Percentiles rank a stretch among this genome's conserved stretches.
These are phyloP conservation scores for Callitettix versicolor DNA, from an alignment of 1,140 invertebrate species.

Conservation along the genomic window DNA sequence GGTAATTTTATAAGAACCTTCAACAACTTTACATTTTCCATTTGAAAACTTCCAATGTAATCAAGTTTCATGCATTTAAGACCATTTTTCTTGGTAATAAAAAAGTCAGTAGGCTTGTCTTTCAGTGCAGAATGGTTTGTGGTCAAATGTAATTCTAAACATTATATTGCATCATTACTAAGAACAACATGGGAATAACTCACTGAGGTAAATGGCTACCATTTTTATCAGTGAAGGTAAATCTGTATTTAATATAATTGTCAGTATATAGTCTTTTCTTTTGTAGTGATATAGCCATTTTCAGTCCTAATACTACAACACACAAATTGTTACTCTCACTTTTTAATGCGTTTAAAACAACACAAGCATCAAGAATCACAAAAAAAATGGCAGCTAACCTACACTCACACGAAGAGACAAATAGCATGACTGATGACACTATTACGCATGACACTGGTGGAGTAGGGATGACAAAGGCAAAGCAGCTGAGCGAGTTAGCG, in stretches of 20 bases:
- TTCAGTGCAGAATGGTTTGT: conserved; percentile 9
- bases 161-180: conserved; percentile 7
- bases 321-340: background rate
- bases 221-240: conserved; percentile 7
- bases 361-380: too few relatives aligned
- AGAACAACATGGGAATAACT: conserved; percentile 13
- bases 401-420: too few relatives aligned
- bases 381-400: too few relatives aligned
- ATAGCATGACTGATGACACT: too few relatives aligned
- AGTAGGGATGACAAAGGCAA: too few relatives aligned
- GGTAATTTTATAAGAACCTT: conserved; percentile 14
- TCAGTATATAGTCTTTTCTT: conserved; percentile 14
- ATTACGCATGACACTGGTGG: too few relatives aligned
- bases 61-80: conserved; percentile 10
- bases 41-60: background rate
- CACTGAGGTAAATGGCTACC: conserved; percentile 9
- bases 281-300: background rate
- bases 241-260: conserved; percentile 17
- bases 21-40: background rate
- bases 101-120: conserved; percentile 11
- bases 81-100: conserved; percentile 8
- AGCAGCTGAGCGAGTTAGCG: too few relatives aligned
- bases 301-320: background rate
- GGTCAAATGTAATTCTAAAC: conserved; percentile 13
- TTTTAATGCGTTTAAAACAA: background rate